A percentile compares a stretch with the other conserved stretches of the same genome.
phyloP scores from a whole-genome alignment of 2,888 invertebrate species.

The Leptopilina drosophilae region DNA sequence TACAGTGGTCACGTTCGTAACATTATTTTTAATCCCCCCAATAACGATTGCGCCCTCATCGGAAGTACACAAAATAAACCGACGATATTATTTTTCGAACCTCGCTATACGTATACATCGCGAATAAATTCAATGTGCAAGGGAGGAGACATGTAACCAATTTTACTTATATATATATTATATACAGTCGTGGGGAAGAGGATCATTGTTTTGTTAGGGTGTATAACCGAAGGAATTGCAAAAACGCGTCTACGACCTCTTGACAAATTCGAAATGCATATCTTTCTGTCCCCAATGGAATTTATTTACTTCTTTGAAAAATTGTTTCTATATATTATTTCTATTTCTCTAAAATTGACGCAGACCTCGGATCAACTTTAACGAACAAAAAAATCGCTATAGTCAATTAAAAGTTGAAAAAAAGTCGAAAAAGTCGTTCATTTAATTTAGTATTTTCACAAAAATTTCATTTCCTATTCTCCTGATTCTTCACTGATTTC shows the following conservation, averaged over 20 bases:
- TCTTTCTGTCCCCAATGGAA: too few species aligned
- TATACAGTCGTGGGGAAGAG: slow-evolving; percentile 42
- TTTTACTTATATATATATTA: slow-evolving; percentile 44
- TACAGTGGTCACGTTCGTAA: slow-evolving; percentile 72
- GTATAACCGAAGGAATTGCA: slow-evolving; percentile 58
- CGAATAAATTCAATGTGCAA: slow-evolving; percentile 53
- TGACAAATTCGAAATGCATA: too few species aligned
- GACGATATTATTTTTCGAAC: slow-evolving; percentile 76
- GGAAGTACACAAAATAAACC: slow-evolving; percentile 69
- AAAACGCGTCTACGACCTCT: not conserved
- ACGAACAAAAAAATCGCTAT: too few species aligned
- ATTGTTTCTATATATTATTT: too few species aligned
- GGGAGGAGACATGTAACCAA: slow-evolving; percentile 47
- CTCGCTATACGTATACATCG: slow-evolving; percentile 57
- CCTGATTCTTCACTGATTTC: too few species aligned
- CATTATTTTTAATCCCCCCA: slow-evolving; percentile 74
- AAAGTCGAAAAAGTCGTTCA: too few species aligned
- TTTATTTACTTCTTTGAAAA: too few species aligned
- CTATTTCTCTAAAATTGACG: too few species aligned
- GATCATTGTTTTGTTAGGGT: slow-evolving; percentile 65
- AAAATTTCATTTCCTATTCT: too few species aligned
- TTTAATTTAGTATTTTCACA: too few species aligned
- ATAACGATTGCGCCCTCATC: slow-evolving; percentile 57
- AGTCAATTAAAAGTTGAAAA: too few species aligned
- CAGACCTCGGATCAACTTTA: too few species aligned